phyloP scores from a whole-genome alignment of 2,113 vertebrate species.

The Gopherus flavomarginatus region DNA sequence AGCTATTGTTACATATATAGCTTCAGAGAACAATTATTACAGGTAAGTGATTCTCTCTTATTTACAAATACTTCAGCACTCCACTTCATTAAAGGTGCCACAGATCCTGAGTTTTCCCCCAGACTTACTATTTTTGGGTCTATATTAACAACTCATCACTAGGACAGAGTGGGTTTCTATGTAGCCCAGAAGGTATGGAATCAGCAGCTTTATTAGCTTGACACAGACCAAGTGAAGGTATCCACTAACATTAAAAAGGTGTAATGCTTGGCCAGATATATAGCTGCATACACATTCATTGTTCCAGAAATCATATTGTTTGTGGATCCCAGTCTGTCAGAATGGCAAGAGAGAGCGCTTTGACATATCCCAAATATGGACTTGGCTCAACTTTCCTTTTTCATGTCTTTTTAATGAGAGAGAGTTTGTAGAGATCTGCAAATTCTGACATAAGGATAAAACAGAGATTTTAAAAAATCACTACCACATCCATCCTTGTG shows the following conservation, averaged over 20 bases:
- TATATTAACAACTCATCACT: background rate
- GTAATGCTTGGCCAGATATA: background rate
- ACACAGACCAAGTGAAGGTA: background rate
- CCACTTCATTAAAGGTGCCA: background rate
- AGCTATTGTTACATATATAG: background rate
- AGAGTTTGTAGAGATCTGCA: background rate
- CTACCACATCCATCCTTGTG: background rate
- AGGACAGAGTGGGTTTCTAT: background rate
- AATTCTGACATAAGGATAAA: background rate
- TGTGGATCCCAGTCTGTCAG: background rate
- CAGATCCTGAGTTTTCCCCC: background rate
- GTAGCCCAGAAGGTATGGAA: background rate
- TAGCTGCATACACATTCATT: background rate
- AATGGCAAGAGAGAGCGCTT: background rate
- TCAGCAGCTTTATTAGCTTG: background rate
- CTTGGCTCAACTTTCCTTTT: background rate
- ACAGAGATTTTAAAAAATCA: background rate
- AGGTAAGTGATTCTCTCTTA: background rate
- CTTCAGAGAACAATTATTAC: background rate
- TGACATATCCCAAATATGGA: background rate
- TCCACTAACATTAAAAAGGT: background rate
- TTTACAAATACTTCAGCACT: background rate
- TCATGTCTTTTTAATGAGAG: background rate
- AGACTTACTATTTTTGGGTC: conserved; percentile 11
- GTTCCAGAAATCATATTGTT: background rate